phyloP scores from a whole-genome alignment of 2,888 invertebrate genomes.

The Mythimna vitellina region DNA sequence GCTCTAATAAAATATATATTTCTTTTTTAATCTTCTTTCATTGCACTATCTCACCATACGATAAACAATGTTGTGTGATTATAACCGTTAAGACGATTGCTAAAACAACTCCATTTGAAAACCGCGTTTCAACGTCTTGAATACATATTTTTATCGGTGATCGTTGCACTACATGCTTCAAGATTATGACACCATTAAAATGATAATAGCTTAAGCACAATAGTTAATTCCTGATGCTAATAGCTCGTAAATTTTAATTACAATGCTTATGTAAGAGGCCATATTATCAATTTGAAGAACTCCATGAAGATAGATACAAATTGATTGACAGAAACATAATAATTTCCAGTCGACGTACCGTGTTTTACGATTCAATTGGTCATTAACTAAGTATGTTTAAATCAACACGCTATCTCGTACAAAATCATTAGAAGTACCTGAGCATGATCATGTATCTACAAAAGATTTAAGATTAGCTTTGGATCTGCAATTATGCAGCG shows the following conservation, averaged over 20 bases:
- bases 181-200: constrained; percentile 12
- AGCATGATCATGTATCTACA: constrained; percentile 24
- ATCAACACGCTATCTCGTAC: constrained; percentile 8
- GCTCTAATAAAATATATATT: no score
- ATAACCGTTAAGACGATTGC: no score
- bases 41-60: no score
- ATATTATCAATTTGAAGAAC: neutral
- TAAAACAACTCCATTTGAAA: no score
- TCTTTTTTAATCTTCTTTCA: no score
- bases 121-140: neutral
- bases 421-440: constrained; percentile 24
- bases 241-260: neutral
- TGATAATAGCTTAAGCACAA: neutral
- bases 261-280: neutral
- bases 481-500: constrained; percentile 44
- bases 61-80: no score
- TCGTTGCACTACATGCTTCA: neutral
- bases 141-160: neutral
- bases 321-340: constrained; percentile 7
- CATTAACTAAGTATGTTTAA: constrained; percentile 18
- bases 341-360: neutral
- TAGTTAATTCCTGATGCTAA: neutral
- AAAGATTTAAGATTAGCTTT: constrained; percentile 27
- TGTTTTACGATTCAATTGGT: neutral
- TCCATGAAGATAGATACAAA: neutral